Base-by-base conservation (phyloP, 2,797 vertebrate genomes). In the Channa striata region DNA sequence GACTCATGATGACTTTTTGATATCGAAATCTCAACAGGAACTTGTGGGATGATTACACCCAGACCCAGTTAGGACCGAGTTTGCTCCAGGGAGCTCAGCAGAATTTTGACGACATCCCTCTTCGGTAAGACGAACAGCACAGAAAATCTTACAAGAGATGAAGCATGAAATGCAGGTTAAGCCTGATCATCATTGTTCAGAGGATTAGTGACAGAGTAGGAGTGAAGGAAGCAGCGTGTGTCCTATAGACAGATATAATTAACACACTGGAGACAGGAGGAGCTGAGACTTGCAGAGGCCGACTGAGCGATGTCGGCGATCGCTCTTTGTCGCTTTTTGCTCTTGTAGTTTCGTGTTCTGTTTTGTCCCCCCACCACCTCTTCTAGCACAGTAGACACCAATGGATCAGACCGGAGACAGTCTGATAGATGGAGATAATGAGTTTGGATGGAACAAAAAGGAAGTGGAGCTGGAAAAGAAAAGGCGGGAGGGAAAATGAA, bases 51-150 rank as follows among this genome's bases (percentile, higher is more conserved):
- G 19, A 40, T 50, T 23, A 14, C n/a, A 34, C 40, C 6, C 5
- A 12, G 37, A 36, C 42, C 40, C 21, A 46, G 39, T 58, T 17
- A 49, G 46, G 34, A 13, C 44, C 53, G 4, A 30, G 25, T 30
- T 30, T 30, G 25, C 25, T 30, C 52, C 14, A 0, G 0, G 8
- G 52, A 47, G 33, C 12, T 17, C 14, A n/a, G 59, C 14, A 58
- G 37, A 43, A 34, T 62, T 64, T 47, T 50, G 54, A 50, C 34
- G 17, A 50, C 21, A 61, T 70, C 30, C 34, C 34, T 37, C 39
- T 48, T 67, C 59, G 54, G 60, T 8, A 59, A 47, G 61, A 80
- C 61, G 54, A 59, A 57, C 33, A 66, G 61, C 23, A 64, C 74
- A 51, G 43, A 54, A 20, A 21, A 21, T 43, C 54, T 53, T 34